Base-by-base conservation (phyloP, 1,140 invertebrate genomes). In the Temnothorax longispinosus region DNA sequence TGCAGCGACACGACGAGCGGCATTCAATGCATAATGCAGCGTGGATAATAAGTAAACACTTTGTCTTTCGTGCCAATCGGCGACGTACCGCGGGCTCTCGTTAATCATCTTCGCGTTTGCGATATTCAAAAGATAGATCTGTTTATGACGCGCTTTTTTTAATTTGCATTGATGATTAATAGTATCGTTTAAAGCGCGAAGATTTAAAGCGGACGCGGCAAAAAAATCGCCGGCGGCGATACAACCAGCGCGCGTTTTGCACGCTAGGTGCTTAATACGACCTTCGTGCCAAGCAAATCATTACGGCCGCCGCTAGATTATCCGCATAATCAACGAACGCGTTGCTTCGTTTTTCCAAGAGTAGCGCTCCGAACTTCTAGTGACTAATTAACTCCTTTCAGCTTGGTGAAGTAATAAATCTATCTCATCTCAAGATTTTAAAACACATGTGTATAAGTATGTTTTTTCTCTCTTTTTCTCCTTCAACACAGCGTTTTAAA, bases 111-210 rank as follows among this genome's bases (percentile, higher is more conserved):
- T 74, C 41, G 80, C 69, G 18, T 74, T 74, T 54, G 80, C 67
- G 80, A 82, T 74, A 47, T 41, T 47, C 69, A 41, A 15, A 27
- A 41, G 69, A 84, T 75, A 60, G 80, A 84, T 84, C 80, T 84
- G 69, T 84, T 84, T 74, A 38, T 56, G 69, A 75, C 69, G 80
- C 54, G 44, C 27, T 38, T 67, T 60, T 75, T 84, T 84, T 38
- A 84, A 84, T 84, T 74, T 60, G 13, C 80, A 60, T 62, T 1
- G 56, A 84, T 84, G 80, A 84, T 84, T 84, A 84, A 84, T 84
- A 74, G 80, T 47, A 32, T 32, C 80, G 80, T 84, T 84, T 84
- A 74, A 62, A 50, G 67, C 67, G 54, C 80, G 41, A 74, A 35
- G 67, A 82, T 82, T 38, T 60, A 82, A 84, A 80, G 38, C 58